Percentiles rank a stretch among this genome's conserved stretches.
These are phyloP conservation scores for Sabatieria punctata DNA, from an alignment of 2,888 invertebrate genomes.

Conservation along the genomic window DNA sequence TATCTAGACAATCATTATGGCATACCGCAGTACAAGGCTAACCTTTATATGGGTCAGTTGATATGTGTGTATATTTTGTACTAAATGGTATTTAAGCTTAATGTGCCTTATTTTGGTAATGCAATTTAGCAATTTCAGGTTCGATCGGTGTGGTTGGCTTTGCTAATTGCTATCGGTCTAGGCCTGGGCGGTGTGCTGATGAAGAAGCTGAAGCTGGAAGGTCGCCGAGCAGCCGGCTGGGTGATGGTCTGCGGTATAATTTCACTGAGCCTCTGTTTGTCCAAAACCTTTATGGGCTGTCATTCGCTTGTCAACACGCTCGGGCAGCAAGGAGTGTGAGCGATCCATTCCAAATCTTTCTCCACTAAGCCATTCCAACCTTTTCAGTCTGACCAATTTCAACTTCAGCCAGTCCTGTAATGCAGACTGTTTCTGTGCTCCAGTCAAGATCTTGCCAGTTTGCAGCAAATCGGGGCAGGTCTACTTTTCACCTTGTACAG, in stretches of 20 bases:
- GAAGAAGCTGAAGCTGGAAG: conserved; percentile 17
- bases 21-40: conserved; percentile 25
- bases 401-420: conserved; percentile 26
- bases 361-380: no score
- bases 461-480: conserved; percentile 26
- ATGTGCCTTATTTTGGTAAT: no score
- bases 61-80: no score
- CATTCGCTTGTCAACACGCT: conserved; percentile 22
- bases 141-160: conserved; percentile 29
- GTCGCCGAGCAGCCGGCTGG: conserved; percentile 20
- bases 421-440: conserved; percentile 27
- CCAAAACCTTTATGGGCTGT: conserved; percentile 26
- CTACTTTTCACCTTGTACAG: conserved; percentile 33
- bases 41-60: conserved; percentile 20
- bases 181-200: conserved; percentile 20
- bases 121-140: no score
- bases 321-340: conserved; percentile 16
- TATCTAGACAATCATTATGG: conserved; percentile 30
- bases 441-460: conserved; percentile 30
- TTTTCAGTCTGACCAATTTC: conserved; percentile 12
- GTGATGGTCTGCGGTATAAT: conserved; percentile 21
- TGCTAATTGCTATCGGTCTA: conserved; percentile 27
- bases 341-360: no score
- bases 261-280: conserved; percentile 20
- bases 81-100: no score